These are phyloP conservation scores for Carpatolechia fugitivella DNA, from an alignment of 2,888 invertebrate species.

Conservation along the genomic window DNA sequence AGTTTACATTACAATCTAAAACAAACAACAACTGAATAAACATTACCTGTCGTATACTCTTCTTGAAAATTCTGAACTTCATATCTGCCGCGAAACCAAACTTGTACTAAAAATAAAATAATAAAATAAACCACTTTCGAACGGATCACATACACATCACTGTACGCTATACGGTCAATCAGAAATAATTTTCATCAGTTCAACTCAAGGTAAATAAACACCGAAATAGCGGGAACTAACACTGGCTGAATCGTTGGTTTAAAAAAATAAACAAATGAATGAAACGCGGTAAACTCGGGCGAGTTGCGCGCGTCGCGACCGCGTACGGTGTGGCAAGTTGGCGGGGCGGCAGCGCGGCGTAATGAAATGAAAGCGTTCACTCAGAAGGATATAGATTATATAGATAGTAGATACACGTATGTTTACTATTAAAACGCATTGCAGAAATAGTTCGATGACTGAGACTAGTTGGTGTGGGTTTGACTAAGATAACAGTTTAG, in stretches of 20 bases:
- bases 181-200: constrained; percentile 37
- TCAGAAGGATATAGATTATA: too few relatives aligned
- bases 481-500: too few relatives aligned
- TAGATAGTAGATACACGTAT: too few relatives aligned
- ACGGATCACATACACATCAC: constrained; percentile 23
- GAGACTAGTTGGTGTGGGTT: neutral
- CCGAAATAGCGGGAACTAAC: constrained; percentile 29
- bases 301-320: constrained; percentile 27
- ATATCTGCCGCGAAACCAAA: constrained; percentile 29
- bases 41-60: constrained; percentile 24
- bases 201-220: constrained; percentile 40
- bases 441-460: neutral
- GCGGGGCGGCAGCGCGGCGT: neutral
- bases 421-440: neutral
- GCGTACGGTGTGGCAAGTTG: constrained; percentile 18
- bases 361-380: constrained; percentile 7
- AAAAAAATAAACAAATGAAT: constrained; percentile 9
- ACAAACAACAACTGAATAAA: constrained; percentile 5
- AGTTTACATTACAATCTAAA: neutral
- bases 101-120: constrained; percentile 18
- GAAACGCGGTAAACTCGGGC: constrained; percentile 18
- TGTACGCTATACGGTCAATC: constrained; percentile 20
- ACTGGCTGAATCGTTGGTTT: constrained; percentile 5
- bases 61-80: constrained; percentile 73
- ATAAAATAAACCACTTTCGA: constrained; percentile 41